Conservation (phyloP, 2,113 vertebrate species). For the Lepisosteus oculatus region DNA sequence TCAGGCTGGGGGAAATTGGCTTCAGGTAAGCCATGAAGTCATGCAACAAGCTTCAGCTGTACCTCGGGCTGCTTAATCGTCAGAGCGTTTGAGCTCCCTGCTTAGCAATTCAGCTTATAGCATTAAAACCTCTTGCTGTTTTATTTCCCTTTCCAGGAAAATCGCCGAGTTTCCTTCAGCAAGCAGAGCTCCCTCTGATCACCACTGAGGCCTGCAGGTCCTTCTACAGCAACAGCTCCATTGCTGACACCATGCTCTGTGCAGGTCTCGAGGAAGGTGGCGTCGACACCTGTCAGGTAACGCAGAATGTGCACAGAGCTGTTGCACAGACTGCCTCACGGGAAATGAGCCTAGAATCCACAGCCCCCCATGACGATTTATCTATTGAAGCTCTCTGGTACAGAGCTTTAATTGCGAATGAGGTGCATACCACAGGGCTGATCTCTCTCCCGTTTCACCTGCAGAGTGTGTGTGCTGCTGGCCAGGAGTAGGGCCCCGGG, state of each 20-base stretch:
- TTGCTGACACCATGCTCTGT: slow-evolving; percentile 17
- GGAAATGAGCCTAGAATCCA: too few relatives aligned
- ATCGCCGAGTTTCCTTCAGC: slow-evolving; percentile 4
- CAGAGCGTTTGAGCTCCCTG: too few relatives aligned
- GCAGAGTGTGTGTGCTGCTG: too few relatives aligned
- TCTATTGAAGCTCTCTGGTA: too few relatives aligned
- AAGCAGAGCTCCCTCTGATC: slow-evolving; percentile 17
- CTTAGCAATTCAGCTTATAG: background rate
- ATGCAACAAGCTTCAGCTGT: background rate
- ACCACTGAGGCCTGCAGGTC: background rate
- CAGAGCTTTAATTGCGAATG: too few relatives aligned
- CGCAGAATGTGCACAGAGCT: background rate
- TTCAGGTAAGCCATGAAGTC: background rate
- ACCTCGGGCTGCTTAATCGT: background rate
- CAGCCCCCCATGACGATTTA: too few relatives aligned
- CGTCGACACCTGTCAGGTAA: slow-evolving; percentile 16
- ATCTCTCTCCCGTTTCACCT: too few relatives aligned
- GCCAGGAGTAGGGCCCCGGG: too few relatives aligned
- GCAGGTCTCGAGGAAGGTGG: slow-evolving; percentile 9
- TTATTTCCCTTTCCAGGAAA: background rate
- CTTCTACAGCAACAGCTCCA: background rate
- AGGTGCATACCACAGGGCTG: too few relatives aligned
- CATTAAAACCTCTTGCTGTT: background rate
- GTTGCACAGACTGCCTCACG: too few relatives aligned
- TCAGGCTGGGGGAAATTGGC: slow-evolving; percentile 7